Base-by-base conservation (phyloP, 2,888 invertebrate genomes). In the Biston betularia region DNA sequence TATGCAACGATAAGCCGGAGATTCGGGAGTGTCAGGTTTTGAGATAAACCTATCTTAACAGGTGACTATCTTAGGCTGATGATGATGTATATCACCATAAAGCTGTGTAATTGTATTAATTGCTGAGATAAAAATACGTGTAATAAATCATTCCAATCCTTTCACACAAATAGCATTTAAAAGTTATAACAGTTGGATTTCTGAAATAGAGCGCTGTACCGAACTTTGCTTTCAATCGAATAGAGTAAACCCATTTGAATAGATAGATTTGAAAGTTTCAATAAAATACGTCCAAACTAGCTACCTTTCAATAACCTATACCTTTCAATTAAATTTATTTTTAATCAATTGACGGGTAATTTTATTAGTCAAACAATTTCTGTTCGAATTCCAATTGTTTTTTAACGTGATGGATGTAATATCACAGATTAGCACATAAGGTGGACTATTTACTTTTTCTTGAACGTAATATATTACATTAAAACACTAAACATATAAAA, bases 171-270 rank as follows among this genome's bases (percentile, higher is more conserved):
- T 62, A 68, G 72, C 72, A 75, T 78, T 79, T 83, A 82, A 81
- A 86, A 84, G 82, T 80, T 79, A 74, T 71, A 74, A 69, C 72
- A 76, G 75, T 77, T 79, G 72, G 79, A 83, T 82, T 85, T 86
- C 77, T 77, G 86, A 89, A 89, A 89, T 88, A 85, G 85, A 82
- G 84, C 79, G 79, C 83, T 80, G 81, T 76, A 76, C 80, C 79
- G 79, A 75, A 92, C 90, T 92, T 91, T 89, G 86, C 89, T 89
- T 84, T 89, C 78, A 89, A 80, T 81, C 80, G 79, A 79, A 81
- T 78, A 73, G 75, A 82, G 76, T 78, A 78, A 82, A 86, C 75
- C 86, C 81, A 87, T 90, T 90, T 79, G 84, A 84, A 82, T 71
- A 77, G 76, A 83, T 79, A 79, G 79, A 85, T 82, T 78, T 77